Evolutionary conservation across 2,113 vertebrate genomes (phyloP).

Genomic region (Pavo muticus): DNA sequence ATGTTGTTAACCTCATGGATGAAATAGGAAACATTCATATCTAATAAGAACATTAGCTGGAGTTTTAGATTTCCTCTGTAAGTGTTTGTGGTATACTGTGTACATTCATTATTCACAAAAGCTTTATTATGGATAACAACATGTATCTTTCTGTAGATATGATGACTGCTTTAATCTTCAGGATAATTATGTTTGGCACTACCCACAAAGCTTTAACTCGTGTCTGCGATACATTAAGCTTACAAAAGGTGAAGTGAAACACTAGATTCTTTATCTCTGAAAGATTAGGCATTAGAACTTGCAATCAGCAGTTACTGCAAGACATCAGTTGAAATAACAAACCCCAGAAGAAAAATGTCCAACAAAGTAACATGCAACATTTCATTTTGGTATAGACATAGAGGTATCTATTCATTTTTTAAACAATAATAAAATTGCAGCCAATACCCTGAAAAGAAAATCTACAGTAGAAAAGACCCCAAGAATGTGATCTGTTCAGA

Average conservation of each 20-base stretch:
- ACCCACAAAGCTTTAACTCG: neutral
- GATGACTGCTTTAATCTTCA: constrained; percentile 30
- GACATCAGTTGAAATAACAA: neutral
- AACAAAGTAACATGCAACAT: neutral
- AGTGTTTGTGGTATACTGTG: neutral
- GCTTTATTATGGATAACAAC: neutral
- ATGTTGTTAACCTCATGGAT: neutral
- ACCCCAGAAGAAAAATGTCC: neutral
- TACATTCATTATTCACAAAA: neutral
- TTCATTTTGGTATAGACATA: neutral
- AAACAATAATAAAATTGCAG: neutral
- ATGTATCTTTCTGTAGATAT: neutral
- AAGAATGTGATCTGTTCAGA: neutral
- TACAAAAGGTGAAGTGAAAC: constrained; percentile 11
- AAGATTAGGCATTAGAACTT: neutral
- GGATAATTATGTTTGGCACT: constrained; percentile 12
- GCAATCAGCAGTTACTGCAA: neutral
- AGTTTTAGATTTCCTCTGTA: neutral
- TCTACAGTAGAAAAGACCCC: neutral
- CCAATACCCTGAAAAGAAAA: neutral
- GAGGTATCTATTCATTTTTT: neutral
- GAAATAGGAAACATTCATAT: neutral
- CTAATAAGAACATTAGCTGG: neutral
- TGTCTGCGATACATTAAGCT: neutral
- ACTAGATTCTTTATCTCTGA: constrained; percentile 2